Percentiles rank a stretch among this genome's conserved stretches.
phyloP scores from a whole-genome alignment of 2,797 vertebrate species.

The Gastrophryne carolinensis region DNA sequence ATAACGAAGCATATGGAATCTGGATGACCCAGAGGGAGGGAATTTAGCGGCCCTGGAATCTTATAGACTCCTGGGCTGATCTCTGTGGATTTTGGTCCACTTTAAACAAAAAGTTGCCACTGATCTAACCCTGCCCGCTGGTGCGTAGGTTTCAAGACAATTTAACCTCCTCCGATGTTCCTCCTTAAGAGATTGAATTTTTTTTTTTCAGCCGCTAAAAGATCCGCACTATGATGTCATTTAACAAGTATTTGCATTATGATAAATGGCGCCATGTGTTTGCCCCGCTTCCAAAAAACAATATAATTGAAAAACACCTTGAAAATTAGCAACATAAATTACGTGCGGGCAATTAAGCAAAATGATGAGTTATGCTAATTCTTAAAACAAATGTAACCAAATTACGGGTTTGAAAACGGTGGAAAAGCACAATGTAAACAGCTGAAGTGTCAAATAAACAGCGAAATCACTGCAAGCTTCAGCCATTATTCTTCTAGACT shows the following conservation, averaged over 20 bases:
- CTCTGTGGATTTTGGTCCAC: too few relatives aligned
- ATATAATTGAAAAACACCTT: background rate
- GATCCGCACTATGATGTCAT: background rate
- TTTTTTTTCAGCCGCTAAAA: background rate
- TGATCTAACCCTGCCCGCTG: too few relatives aligned
- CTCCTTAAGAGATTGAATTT: background rate
- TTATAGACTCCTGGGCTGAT: too few relatives aligned
- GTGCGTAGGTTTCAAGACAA: background rate
- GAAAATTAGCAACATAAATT: background rate
- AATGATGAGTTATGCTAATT: conserved; percentile 26
- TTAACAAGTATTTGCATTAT: background rate
- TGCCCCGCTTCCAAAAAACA: background rate
- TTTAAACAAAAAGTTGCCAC: too few relatives aligned
- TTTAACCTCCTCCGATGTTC: too few relatives aligned
- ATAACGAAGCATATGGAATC: too few relatives aligned
- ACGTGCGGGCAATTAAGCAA: background rate
- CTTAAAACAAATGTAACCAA: conserved; percentile 7
- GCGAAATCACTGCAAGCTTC: background rate
- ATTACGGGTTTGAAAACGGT: conserved; percentile 15
- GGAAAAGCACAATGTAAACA: background rate
- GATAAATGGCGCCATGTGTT: background rate
- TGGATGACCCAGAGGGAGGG: too few relatives aligned
- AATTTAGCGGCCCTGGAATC: too few relatives aligned
- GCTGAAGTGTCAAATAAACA: background rate
- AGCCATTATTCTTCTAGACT: background rate